phyloP scores from a whole-genome alignment of 2,113 vertebrate species.

The Zosterops pallidus region DNA sequence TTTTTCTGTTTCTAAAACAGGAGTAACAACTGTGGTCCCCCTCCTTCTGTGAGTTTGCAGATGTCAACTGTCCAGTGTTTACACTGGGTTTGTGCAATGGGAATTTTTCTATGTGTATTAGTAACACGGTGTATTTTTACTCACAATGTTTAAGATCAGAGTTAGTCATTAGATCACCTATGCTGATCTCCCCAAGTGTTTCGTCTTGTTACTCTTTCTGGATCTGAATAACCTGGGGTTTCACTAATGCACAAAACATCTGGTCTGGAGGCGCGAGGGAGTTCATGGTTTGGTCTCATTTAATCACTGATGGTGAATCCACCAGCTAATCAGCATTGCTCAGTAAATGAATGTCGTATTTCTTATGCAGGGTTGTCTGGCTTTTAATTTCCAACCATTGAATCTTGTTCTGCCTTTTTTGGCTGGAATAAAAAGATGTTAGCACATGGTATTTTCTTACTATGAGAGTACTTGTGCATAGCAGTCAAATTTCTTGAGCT shows the following conservation, averaged over 20 bases:
- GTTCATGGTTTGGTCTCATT: constrained; percentile 15
- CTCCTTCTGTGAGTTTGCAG: not conserved
- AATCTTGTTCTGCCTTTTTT: constrained; percentile 44
- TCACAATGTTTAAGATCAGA: not conserved
- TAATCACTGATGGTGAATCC: not conserved
- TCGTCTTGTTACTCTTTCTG: not conserved
- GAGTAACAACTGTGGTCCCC: not conserved
- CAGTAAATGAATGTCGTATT: not conserved
- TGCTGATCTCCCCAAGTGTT: not conserved
- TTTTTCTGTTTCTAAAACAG: constrained; percentile 22
- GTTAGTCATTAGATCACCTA: not conserved
- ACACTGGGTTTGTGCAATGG: not conserved
- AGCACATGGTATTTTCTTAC: constrained; percentile 20
- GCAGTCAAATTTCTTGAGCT: constrained; percentile 60
- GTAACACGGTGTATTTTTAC: not conserved
- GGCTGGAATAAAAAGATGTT: constrained; percentile 23
- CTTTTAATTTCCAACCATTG: constrained; percentile 61
- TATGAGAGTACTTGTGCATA: constrained; percentile 41
- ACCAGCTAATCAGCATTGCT: constrained; percentile 4
- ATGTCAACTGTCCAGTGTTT: constrained; percentile 18
- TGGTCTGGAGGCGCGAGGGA: not conserved
- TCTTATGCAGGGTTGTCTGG: constrained; percentile 37
- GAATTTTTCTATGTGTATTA: constrained; percentile 6
- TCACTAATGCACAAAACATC: not conserved
- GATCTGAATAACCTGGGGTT: not conserved